These are phyloP conservation scores for Cromileptes altivelis DNA, from an alignment of 2,113 vertebrate genomes.

Conservation along the genomic window DNA sequence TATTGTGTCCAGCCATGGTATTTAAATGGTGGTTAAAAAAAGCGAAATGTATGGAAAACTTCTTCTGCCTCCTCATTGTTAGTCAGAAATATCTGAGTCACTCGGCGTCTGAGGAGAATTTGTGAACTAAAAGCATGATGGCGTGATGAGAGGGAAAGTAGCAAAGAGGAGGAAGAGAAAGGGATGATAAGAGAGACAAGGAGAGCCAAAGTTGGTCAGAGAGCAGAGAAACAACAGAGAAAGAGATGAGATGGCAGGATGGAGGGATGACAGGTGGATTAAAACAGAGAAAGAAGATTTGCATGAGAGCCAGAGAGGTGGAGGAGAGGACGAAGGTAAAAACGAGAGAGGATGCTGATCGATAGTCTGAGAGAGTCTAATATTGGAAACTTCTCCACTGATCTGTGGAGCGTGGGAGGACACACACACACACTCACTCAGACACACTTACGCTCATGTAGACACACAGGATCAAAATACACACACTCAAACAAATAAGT, in stretches of 20 bases:
- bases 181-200: not conserved
- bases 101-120: not conserved
- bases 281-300: not conserved
- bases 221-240: constrained; percentile 1
- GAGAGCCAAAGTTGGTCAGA: not conserved
- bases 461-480: not conserved
- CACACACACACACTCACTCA: not conserved
- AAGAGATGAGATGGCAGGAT: not conserved
- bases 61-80: not conserved
- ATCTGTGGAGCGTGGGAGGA: constrained; percentile 18
- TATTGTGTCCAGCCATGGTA: not conserved
- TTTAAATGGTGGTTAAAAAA: no score
- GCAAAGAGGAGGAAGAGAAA: not conserved
- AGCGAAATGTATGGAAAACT: not conserved
- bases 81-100: constrained; percentile 7
- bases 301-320: not conserved
- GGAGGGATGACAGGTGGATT: not conserved
- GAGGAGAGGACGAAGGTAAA: constrained; percentile 4
- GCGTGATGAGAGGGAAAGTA: not conserved
- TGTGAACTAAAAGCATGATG: not conserved
- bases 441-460: not conserved
- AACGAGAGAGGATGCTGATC: not conserved
- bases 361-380: not conserved
- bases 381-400: constrained; percentile 25
- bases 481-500: not conserved